Evolutionary conservation across 1,140 invertebrate genomes (phyloP).

Genomic region (Anadara kagoshimensis): DNA sequence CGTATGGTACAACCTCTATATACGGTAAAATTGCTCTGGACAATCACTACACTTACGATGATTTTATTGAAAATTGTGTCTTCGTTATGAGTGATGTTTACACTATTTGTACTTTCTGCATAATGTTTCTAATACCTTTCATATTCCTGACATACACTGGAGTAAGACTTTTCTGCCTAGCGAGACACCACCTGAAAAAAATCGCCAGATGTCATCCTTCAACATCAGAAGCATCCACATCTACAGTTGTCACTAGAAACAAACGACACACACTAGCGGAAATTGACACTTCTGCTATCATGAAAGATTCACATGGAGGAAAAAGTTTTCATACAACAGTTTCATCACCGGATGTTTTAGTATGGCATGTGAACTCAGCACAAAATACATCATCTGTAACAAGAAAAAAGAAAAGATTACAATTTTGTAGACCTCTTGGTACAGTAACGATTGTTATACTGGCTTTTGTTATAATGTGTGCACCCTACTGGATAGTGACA

Average conservation of each 20-base stretch:
- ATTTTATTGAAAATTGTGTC: slow-evolving; percentile 33
- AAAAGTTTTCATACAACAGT: not conserved
- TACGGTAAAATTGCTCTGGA: slow-evolving; percentile 39
- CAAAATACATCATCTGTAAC: not conserved
- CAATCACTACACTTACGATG: slow-evolving; percentile 17
- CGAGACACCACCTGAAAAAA: slow-evolving; percentile 43
- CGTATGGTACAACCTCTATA: slow-evolving; percentile 37
- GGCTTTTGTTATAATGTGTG: slow-evolving; percentile 54
- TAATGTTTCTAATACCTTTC: slow-evolving; percentile 47
- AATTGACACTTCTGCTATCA: not conserved
- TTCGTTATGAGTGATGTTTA: slow-evolving; percentile 25
- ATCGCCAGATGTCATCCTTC: slow-evolving; percentile 15
- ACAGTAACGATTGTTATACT: slow-evolving; percentile 48
- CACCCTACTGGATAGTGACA: slow-evolving; percentile 46
- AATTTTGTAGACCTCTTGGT: slow-evolving; percentile 42
- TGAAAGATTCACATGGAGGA: not conserved
- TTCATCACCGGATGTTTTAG: not conserved
- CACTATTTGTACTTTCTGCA: slow-evolving; percentile 28
- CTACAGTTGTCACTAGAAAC: not conserved
- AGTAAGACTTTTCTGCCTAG: slow-evolving; percentile 43
- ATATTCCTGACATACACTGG: slow-evolving; percentile 46
- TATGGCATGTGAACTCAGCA: not conserved
- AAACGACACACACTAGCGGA: not conserved
- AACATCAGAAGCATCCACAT: not conserved
- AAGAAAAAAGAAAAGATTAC: not conserved